A percentile compares a stretch with the other conserved stretches of the same genome.
Evolutionary conservation across 2,797 vertebrate genomes (phyloP).

Genomic region (Tamandua tetradactyla): DNA sequence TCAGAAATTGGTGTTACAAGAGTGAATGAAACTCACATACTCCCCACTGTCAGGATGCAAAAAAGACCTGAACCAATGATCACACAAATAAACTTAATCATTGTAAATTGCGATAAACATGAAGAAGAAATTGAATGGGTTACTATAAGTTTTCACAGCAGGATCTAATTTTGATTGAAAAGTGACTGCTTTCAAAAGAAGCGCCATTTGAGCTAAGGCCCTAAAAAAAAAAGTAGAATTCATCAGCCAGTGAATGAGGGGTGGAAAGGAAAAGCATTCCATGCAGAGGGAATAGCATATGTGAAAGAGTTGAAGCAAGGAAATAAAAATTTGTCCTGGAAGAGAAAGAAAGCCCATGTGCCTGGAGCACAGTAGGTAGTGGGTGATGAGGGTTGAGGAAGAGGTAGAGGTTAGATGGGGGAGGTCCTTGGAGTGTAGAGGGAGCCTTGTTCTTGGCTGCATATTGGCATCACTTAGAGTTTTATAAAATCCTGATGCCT

Average conservation of each 20-base stretch:
- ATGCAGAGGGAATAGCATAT: background rate
- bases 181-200: slow-evolving; percentile 5
- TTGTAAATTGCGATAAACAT: background rate
- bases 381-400: background rate
- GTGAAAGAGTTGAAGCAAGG: background rate
- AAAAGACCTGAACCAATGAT: background rate
- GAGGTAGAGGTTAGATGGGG: background rate
- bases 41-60: background rate
- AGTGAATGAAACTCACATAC: background rate
- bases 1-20: background rate
- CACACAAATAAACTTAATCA: background rate
- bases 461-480: background rate
- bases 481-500: background rate
- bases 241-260: background rate
- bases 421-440: background rate
- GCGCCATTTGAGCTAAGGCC: background rate
- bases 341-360: background rate
- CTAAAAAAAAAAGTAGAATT: background rate
- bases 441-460: background rate
- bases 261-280: background rate
- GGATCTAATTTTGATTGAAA: background rate
- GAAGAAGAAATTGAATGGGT: slow-evolving; percentile 5
- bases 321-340: slow-evolving; percentile 5
- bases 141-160: background rate
- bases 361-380: background rate